Evolutionary conservation across 1,140 invertebrate genomes (phyloP), one percentile per base, ranked within the genome.

Genomic region (Dendrolimus kikuchii): DNA sequence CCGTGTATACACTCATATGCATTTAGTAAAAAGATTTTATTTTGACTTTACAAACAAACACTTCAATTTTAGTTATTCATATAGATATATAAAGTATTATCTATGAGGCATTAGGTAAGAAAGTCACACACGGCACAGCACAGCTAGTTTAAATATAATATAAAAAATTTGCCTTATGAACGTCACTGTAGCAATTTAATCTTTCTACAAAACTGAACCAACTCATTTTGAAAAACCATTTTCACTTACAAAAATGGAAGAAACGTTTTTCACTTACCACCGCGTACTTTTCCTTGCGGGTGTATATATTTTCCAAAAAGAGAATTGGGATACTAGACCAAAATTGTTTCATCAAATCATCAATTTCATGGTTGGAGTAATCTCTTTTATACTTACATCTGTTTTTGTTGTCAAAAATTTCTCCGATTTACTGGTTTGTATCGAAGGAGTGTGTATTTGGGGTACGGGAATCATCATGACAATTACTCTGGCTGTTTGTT

Each of bases 401-500:
- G 70, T 55, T 36, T 86, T 80, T 58, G 68, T 84, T 0, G 40
- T 76, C 5, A 53, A 53, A 6, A 74, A 74, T 44, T 47, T 38
- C 0, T 63, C 68, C 2, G 60, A 86, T 48, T 45, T 82, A 0
- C 52, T 75, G 5, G 6, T 79, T 2, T 80, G 69, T 38, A 78
- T 84, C 7, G 69, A 81, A 61, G 81, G 77, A 2, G 69, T 74
- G 43, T 78, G 76, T 52, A 68, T 86, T 38, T 86, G 81, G 82
- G 71, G 71, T 0, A 84, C 79, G 0, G 77, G 76, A 7, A 66
- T 78, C 2, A 80, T 84, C 5, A 80, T 84, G 70, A 76, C 71
- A n/a, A 81, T 83, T 36, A 68, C 77, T 1, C 55, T 84, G 5
- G 65, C 65, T 3, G 55, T 84, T 6, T 83, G 73, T 49, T 23